Base-by-base conservation (phyloP, 1,140 invertebrate genomes). In the Cherax destructor region DNA sequence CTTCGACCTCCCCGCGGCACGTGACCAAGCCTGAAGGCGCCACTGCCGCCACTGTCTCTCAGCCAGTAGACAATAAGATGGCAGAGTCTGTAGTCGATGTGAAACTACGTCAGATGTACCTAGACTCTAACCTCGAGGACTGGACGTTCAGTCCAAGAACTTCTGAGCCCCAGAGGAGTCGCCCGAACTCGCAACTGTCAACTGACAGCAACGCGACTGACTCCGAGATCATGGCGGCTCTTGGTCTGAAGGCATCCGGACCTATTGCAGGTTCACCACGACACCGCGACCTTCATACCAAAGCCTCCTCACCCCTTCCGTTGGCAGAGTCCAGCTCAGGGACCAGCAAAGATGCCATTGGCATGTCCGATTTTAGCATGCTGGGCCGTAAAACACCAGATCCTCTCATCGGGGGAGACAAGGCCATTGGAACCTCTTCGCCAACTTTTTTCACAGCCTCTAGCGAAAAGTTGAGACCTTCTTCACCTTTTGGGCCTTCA, bases 61-160 rank as follows among this genome's bases (percentile, higher is more conserved):
- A 88, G 95, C 96, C 92, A 95, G 95, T 84, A 56, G 90, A 92
- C 76, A 88, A 92, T 72, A 92, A 92, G 80, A 92, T 85, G 81
- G 88, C 88, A 24, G 91, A 93, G 52, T 96, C 95, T 94, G 96
- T 96, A 91, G 96, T 97, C 93, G 96, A 97, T 93, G 96, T 97
- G 94, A 96, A 97, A 93, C 94, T 97, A 85, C 95, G 96, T 93
- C 96, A 96, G 93, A 95, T 97, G 79, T 97, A 97, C 92, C 95
- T 95, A 2, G 96, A 96, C 86, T 96, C 96, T 10, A 96, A 96
- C 69, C 93, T 95, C 77, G 96, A 97, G 92, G 96, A 96, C 93
- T 97, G 97, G 97, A 96, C 95, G n/a, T 80, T 88, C 50, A 93
- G 88, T 49, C 76, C 92, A 41, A 91, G 89, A 72, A 93, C 93